phyloP scores from a whole-genome alignment of 2,797 vertebrate species.

The Oreochromis grahami region DNA sequence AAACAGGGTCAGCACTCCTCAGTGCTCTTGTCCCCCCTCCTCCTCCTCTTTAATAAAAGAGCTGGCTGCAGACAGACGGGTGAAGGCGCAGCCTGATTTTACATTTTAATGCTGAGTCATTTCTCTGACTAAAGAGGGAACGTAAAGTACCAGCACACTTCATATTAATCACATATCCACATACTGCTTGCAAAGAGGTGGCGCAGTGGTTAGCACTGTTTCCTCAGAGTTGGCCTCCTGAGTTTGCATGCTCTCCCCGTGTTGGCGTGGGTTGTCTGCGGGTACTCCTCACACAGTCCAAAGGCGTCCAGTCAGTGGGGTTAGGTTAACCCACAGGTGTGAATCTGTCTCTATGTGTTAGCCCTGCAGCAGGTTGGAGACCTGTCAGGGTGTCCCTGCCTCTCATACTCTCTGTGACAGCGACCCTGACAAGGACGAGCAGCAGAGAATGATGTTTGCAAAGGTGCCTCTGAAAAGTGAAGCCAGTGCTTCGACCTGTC shows the following conservation, averaged over 20 bases:
- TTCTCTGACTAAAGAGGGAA: not conserved
- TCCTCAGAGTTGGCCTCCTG: not conserved
- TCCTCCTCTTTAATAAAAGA: not conserved
- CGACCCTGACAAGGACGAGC: not conserved
- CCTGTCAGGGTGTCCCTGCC: not conserved
- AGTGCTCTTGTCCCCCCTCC: not conserved
- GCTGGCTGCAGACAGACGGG: not conserved
- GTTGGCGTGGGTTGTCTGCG: not conserved
- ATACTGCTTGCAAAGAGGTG: not conserved
- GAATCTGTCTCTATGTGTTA: not conserved
- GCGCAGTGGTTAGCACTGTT: not conserved
- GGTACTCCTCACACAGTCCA: not conserved
- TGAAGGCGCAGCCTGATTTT: not conserved
- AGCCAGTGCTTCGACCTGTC: not conserved
- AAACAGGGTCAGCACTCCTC: not conserved
- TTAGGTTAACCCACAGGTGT: not conserved
- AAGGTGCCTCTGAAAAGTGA: not conserved
- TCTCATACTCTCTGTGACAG: not conserved
- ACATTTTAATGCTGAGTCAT: not conserved
- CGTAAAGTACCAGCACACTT: not conserved
- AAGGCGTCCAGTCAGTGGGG: not conserved
- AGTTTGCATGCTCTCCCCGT: not conserved
- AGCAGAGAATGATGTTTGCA: not conserved
- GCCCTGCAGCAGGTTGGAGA: not conserved
- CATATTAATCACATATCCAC: not conserved